Percentiles rank a stretch among this genome's conserved stretches.
These are phyloP conservation scores for Entelurus aequoreus DNA, from an alignment of 2,113 vertebrate species.

Conservation along the genomic window DNA sequence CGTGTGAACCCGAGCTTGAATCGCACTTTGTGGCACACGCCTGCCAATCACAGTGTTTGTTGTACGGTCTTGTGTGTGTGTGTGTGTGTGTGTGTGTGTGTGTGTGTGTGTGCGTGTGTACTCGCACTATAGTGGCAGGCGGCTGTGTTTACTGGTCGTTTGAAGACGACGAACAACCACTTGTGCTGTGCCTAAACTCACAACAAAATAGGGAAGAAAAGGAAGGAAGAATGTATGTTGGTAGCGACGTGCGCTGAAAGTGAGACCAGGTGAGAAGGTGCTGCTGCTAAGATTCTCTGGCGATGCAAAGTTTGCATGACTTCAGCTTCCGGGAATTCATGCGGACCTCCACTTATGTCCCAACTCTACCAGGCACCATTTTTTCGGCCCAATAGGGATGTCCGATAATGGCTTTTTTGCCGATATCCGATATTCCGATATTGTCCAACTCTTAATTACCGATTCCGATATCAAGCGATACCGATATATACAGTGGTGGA, in stretches of 20 bases:
- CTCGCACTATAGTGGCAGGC: slow-evolving; percentile 46
- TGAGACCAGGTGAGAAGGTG: background rate
- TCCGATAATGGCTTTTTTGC: no score
- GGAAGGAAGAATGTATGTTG: slow-evolving; percentile 20
- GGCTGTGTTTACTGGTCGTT: slow-evolving; percentile 60
- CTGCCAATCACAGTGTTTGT: slow-evolving; percentile 67
- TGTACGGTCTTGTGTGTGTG: slow-evolving; percentile 54
- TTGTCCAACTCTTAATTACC: no score
- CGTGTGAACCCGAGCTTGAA: slow-evolving; percentile 55
- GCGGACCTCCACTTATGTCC: no score
- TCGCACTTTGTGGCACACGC: slow-evolving; percentile 54
- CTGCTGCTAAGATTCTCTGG: background rate
- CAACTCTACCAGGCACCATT: no score
- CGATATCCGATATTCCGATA: no score
- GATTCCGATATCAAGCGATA: no score
- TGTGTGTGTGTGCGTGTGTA: slow-evolving; percentile 55
- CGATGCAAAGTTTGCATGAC: no score
- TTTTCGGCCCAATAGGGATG: no score
- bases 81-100: slow-evolving; percentile 59
- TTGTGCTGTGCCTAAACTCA: slow-evolving; percentile 52
- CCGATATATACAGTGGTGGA: no score
- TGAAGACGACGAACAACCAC: slow-evolving; percentile 50
- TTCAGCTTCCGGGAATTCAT: no score
- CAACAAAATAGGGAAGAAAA: slow-evolving; percentile 32
- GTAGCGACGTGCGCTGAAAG: slow-evolving; percentile 9